Evolutionary conservation across 2,113 vertebrate genomes (phyloP).

Genomic region (Gallinago undulata): DNA sequence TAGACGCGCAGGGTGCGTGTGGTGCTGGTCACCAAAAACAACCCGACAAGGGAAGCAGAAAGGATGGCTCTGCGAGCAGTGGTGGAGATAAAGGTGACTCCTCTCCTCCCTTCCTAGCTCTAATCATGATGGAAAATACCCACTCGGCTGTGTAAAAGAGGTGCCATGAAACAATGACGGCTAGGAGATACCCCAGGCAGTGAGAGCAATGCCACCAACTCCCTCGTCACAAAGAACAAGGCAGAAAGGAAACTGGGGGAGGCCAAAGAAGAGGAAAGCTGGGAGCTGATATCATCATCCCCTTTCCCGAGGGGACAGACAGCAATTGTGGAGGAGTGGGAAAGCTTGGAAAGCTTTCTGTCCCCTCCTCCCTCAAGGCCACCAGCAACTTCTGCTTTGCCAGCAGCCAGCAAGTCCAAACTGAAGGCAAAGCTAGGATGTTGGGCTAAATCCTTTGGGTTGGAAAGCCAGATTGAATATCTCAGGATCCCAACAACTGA

Average conservation of each 20-base stretch:
- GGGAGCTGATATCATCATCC: not conserved
- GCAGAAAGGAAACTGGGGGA: not conserved
- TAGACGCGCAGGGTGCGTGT: fast-evolving
- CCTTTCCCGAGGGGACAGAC: not conserved
- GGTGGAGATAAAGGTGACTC: not conserved
- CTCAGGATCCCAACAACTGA: not conserved
- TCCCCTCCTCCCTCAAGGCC: not conserved
- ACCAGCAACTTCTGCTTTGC: not conserved
- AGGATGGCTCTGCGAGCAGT: not conserved
- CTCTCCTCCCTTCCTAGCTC: not conserved
- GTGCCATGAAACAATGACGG: not conserved
- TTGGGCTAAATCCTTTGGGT: not conserved
- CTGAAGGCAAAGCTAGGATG: not conserved
- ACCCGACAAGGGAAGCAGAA: not conserved
- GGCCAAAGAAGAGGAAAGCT: not conserved
- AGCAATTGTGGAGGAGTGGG: fast-evolving
- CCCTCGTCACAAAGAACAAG: not conserved
- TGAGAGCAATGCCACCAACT: not conserved
- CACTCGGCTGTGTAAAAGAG: not conserved
- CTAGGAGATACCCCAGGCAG: not conserved
- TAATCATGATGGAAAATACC: not conserved
- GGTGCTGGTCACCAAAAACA: not conserved
- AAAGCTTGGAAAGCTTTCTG: not conserved
- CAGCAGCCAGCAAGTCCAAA: not conserved
- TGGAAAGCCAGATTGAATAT: not conserved